Conservation (phyloP, 2,888 invertebrate species). For the Osedax fenrisi region DNA sequence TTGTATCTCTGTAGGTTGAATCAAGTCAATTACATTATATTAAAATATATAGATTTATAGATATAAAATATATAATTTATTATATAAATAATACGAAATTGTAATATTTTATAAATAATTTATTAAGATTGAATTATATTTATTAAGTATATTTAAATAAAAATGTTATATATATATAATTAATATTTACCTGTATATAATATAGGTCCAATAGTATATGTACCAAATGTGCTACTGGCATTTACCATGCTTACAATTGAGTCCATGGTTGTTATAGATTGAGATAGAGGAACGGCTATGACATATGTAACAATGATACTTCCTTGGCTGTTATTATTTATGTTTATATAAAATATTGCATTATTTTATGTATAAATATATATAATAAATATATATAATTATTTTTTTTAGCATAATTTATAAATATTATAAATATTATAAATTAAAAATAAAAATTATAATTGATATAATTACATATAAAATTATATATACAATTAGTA, state of each 20-base stretch:
- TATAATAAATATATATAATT: background rate
- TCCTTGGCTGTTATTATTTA: background rate
- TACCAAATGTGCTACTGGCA: background rate
- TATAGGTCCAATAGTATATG: background rate
- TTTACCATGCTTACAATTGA: background rate
- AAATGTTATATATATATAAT: background rate
- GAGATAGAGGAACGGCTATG: background rate
- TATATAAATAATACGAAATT: too few species aligned
- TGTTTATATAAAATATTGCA: too few species aligned
- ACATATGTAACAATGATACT: background rate
- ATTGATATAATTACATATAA: background rate
- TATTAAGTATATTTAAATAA: background rate
- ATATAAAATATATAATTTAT: background rate
- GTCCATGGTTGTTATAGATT: background rate
- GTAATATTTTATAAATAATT: background rate
- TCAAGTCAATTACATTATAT: background rate
- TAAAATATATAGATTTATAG: background rate
- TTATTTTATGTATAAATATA: too few species aligned
- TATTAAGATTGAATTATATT: background rate
- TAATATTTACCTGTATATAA: background rate
- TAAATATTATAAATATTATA: background rate
- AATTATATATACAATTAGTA: background rate
- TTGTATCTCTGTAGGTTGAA: background rate
- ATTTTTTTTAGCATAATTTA: background rate
- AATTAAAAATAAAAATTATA: too few species aligned